Conservation (phyloP, 2,797 vertebrate species). For the Sibirionetta formosa region DNA sequence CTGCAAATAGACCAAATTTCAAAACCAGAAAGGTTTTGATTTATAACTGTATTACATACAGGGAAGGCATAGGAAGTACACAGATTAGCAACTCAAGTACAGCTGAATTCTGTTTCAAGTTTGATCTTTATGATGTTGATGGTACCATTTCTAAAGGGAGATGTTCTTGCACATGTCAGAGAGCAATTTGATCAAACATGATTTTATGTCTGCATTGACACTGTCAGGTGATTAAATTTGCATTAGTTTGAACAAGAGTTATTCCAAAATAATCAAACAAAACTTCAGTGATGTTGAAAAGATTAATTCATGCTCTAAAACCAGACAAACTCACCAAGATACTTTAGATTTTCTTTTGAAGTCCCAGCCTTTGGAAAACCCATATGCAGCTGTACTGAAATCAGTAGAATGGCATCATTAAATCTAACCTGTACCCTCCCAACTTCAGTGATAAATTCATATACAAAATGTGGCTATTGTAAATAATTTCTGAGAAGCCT, state of each 20-base stretch:
- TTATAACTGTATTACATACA: neutral
- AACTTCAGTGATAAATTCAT: neutral
- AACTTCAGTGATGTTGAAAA: neutral
- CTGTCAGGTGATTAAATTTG: neutral
- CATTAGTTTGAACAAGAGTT: neutral
- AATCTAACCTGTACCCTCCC: neutral
- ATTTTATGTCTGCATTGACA: rapidly evolving
- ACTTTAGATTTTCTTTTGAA: neutral
- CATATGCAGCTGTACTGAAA: neutral
- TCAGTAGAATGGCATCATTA: neutral
- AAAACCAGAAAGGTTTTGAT: neutral
- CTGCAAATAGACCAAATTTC: neutral
- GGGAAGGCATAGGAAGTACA: neutral
- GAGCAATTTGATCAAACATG: neutral
- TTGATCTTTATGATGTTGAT: neutral
- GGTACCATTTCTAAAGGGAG: neutral
- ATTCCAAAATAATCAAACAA: neutral
- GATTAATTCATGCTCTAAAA: neutral
- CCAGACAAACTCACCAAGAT: neutral
- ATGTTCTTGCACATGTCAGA: neutral
- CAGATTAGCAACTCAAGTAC: neutral
- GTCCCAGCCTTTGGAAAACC: neutral
- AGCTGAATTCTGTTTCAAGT: neutral
- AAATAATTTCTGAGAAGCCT: neutral
- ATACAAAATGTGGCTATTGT: neutral